These are phyloP conservation scores for Eolophus roseicapilla DNA, from an alignment of 2,113 vertebrate genomes.

Conservation along the genomic window DNA sequence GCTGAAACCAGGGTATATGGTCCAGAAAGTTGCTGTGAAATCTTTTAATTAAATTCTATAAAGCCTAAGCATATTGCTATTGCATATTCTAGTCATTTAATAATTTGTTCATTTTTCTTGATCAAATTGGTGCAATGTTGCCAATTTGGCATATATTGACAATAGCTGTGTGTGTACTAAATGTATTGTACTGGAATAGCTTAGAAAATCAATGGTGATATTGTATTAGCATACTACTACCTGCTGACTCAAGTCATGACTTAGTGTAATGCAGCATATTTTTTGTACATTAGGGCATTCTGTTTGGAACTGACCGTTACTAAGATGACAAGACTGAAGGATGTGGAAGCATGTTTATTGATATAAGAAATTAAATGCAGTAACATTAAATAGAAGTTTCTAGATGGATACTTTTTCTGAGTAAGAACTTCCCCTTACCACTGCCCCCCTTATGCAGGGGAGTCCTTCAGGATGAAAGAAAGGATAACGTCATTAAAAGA, in stretches of 20 bases:
- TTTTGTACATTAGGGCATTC: constrained; percentile 29
- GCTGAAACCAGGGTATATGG: not conserved
- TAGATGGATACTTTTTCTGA: not conserved
- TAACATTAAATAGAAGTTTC: not conserved
- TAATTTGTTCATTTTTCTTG: constrained; percentile 47
- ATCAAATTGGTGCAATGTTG: constrained; percentile 28
- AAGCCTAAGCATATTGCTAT: not conserved
- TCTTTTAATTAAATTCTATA: not conserved
- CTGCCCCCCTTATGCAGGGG: not conserved
- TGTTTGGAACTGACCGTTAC: not conserved
- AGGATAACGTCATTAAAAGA: not conserved
- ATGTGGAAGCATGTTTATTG: not conserved
- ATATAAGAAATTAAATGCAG: not conserved
- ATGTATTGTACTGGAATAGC: constrained; percentile 32
- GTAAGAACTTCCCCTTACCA: not conserved
- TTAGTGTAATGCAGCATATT: constrained; percentile 38
- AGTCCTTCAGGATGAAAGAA: not conserved
- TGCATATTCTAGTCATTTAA: constrained; percentile 37
- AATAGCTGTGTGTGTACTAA: constrained; percentile 41
- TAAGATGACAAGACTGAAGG: not conserved
- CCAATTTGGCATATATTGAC: constrained; percentile 35
- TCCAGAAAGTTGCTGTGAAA: not conserved
- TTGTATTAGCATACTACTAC: not conserved
- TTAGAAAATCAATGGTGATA: constrained; percentile 62
- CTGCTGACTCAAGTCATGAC: constrained; percentile 37